Percentiles rank a stretch among this genome's conserved stretches.
Evolutionary conservation across 1,140 invertebrate genomes (phyloP).

Genomic region (Amyelois transitella): DNA sequence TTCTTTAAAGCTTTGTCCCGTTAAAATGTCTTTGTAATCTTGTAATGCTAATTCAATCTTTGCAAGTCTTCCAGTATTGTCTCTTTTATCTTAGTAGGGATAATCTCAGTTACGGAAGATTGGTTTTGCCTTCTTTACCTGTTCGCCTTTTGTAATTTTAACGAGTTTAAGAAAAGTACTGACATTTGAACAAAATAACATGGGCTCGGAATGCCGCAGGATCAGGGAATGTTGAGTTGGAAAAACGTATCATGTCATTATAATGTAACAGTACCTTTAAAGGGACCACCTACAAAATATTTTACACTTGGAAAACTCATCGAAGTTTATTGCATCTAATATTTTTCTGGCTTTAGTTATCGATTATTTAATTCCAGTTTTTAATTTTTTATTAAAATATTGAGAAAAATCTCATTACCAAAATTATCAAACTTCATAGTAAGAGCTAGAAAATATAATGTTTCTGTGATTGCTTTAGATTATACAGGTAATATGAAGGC

Average conservation of each 20-base stretch:
- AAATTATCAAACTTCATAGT: too few species aligned
- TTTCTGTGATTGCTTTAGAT: too few species aligned
- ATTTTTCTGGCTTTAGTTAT: too few species aligned
- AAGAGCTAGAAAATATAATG: too few species aligned
- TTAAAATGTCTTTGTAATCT: conserved; percentile 36
- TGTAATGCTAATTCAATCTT: conserved; percentile 51
- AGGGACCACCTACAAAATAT: background rate
- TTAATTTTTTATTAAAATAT: too few species aligned
- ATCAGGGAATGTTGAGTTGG: background rate
- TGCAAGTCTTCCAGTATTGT: conserved; percentile 25
- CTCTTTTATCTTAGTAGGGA: conserved; percentile 35
- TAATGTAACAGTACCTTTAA: background rate
- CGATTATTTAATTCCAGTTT: too few species aligned
- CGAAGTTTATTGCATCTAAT: too few species aligned
- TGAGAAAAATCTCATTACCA: too few species aligned
- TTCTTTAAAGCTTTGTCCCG: conserved; percentile 9
- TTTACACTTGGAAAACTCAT: background rate
- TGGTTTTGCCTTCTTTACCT: conserved; percentile 38
- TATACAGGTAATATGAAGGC: too few species aligned
- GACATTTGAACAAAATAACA: conserved; percentile 24
- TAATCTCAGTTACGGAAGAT: conserved; percentile 40
- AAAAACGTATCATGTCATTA: background rate
- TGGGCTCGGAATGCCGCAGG: background rate
- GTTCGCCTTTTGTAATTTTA: conserved; percentile 43
- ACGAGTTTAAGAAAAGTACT: conserved; percentile 32